phyloP scores from a whole-genome alignment of 2,888 invertebrate species.

The Nephrotoma flavescens region DNA sequence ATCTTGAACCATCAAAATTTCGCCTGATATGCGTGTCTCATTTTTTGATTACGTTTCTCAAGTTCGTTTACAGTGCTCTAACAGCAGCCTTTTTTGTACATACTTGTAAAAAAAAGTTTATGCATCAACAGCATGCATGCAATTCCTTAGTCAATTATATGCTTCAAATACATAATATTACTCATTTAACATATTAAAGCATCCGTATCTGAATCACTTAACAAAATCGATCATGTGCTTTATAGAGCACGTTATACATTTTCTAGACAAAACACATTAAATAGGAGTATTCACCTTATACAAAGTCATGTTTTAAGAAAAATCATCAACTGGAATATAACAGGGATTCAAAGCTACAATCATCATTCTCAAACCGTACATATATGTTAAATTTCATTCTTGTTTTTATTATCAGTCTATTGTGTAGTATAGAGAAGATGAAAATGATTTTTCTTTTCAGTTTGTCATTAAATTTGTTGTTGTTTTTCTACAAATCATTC shows the following conservation, averaged over 20 bases:
- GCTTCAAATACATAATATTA: neutral
- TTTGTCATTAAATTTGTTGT: neutral
- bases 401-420: neutral
- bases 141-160: no score
- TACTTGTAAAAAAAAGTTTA: no score
- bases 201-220: neutral
- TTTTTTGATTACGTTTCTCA: no score
- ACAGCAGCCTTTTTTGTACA: no score
- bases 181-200: neutral
- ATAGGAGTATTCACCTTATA: neutral
- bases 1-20: no score
- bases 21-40: no score
- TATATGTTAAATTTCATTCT: neutral
- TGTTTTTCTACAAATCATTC: neutral
- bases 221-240: neutral
- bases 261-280: neutral
- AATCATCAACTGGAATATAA: neutral
- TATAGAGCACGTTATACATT: neutral
- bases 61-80: no score
- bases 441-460: neutral
- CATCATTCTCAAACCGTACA: neutral
- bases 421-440: neutral
- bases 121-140: no score
- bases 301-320: neutral
- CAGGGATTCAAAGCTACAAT: neutral